Percentiles rank a stretch among this genome's conserved stretches.
phyloP scores from a whole-genome alignment of 2,888 invertebrate genomes.

The Oxycera nigricornis region DNA sequence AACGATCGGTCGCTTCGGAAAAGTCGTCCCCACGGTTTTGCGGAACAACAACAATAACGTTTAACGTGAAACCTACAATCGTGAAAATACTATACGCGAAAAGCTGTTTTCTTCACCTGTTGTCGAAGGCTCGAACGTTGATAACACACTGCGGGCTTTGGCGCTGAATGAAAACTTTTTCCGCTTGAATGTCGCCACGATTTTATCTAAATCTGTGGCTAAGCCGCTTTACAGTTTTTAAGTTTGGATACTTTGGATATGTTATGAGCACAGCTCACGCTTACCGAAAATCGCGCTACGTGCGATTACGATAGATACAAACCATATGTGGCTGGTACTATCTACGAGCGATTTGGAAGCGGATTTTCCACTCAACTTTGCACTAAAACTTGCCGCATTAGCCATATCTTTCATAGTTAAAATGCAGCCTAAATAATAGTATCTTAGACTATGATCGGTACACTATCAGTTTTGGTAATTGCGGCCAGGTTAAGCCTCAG shows the following conservation, averaged over 20 bases:
- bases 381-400: too few relatives aligned
- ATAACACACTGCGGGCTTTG: background rate
- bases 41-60: background rate
- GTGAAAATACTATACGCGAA: background rate
- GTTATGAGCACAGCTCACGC: background rate
- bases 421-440: too few relatives aligned
- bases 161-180: background rate
- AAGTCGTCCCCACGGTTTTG: background rate
- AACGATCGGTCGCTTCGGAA: background rate
- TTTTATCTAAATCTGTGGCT: background rate
- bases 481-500: too few relatives aligned
- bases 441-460: too few relatives aligned
- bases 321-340: background rate
- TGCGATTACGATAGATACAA: background rate
- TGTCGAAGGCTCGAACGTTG: background rate
- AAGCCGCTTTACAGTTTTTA: too few relatives aligned
- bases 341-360: background rate
- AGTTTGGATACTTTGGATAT: background rate
- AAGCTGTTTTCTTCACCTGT: constrained; percentile 3
- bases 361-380: background rate
- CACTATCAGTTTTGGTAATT: too few relatives aligned
- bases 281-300: background rate
- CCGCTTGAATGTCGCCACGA: background rate
- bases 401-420: too few relatives aligned
- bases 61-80: background rate